phyloP scores from a whole-genome alignment of 2,888 invertebrate genomes.

The Melitaea athalia region DNA sequence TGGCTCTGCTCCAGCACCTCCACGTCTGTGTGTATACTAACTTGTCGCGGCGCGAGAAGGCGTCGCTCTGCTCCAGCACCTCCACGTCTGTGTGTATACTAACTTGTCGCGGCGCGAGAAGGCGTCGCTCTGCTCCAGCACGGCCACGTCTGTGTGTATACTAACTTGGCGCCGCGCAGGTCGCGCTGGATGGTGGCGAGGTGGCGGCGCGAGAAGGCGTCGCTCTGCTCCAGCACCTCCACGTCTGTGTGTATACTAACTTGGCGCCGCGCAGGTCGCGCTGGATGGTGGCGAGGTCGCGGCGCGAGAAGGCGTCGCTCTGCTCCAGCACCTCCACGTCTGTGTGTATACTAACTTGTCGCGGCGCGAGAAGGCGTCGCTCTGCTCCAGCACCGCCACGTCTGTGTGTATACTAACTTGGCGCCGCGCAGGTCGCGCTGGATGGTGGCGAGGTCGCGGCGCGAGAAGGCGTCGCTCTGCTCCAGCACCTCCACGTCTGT shows the following conservation, averaged over 20 bases:
- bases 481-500: conserved; percentile 86
- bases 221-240: conserved; percentile 90
- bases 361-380: conserved; percentile 91
- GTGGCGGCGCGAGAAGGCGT: conserved; percentile 89
- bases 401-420: conserved; percentile 79
- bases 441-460: conserved; percentile 87
- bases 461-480: conserved; percentile 89
- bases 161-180: conserved; percentile 89
- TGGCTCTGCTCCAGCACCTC: conserved; percentile 91
- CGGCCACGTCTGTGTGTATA: conserved; percentile 75
- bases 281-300: conserved; percentile 88
- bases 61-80: conserved; percentile 93
- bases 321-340: conserved; percentile 89
- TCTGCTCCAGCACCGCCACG: conserved; percentile 89
- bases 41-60: conserved; percentile 89
- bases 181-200: conserved; percentile 87
- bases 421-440: conserved; percentile 89
- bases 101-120: conserved; percentile 91
- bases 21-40: conserved; percentile 72
- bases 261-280: conserved; percentile 89
- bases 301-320: conserved; percentile 88
- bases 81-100: conserved; percentile 70
- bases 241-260: conserved; percentile 79
- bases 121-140: conserved; percentile 90
- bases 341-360: conserved; percentile 83